Evolutionary conservation across 2,797 vertebrate species (phyloP).

Genomic region (Gephyroberyx darwinii): DNA sequence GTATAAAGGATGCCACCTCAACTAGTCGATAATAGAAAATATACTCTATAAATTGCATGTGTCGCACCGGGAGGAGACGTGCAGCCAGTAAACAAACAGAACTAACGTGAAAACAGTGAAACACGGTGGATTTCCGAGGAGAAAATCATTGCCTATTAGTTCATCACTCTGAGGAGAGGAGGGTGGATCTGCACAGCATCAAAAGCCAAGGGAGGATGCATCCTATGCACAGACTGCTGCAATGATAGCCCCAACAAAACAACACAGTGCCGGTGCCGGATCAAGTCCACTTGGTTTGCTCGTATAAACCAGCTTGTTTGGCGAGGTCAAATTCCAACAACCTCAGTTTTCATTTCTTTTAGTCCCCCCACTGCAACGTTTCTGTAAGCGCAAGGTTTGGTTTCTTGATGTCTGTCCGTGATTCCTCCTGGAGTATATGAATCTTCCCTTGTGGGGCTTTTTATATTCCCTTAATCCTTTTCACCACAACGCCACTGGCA

Average conservation of each 20-base stretch:
- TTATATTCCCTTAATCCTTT: slow-evolving; percentile 35
- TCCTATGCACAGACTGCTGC: slow-evolving; percentile 91
- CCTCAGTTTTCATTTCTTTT: slow-evolving; percentile 76
- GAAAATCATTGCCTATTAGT: slow-evolving; percentile 92
- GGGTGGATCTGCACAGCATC: slow-evolving; percentile 97
- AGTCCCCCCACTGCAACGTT: slow-evolving; percentile 79
- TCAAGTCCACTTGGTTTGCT: slow-evolving; percentile 79
- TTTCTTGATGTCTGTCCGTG: slow-evolving; percentile 31
- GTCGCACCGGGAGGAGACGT: slow-evolving; percentile 88
- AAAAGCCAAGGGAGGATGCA: slow-evolving; percentile 92
- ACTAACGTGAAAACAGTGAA: slow-evolving; percentile 89
- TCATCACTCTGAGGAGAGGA: slow-evolving; percentile 89
- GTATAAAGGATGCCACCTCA: slow-evolving; percentile 87
- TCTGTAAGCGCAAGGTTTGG: slow-evolving; percentile 72
- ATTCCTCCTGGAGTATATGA: slow-evolving; percentile 54
- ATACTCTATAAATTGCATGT: slow-evolving; percentile 89
- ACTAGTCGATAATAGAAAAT: slow-evolving; percentile 84
- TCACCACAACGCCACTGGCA: slow-evolving; percentile 73
- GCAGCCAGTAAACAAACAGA: slow-evolving; percentile 88
- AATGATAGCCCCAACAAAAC: slow-evolving; percentile 87
- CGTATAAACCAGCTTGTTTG: slow-evolving; percentile 73
- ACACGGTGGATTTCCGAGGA: slow-evolving; percentile 88
- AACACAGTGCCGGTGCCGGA: slow-evolving; percentile 84
- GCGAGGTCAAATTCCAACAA: slow-evolving; percentile 80
- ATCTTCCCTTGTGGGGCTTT: slow-evolving; percentile 53